phyloP scores from a whole-genome alignment of 2,888 invertebrate genomes.

The Diarsia mendica region DNA sequence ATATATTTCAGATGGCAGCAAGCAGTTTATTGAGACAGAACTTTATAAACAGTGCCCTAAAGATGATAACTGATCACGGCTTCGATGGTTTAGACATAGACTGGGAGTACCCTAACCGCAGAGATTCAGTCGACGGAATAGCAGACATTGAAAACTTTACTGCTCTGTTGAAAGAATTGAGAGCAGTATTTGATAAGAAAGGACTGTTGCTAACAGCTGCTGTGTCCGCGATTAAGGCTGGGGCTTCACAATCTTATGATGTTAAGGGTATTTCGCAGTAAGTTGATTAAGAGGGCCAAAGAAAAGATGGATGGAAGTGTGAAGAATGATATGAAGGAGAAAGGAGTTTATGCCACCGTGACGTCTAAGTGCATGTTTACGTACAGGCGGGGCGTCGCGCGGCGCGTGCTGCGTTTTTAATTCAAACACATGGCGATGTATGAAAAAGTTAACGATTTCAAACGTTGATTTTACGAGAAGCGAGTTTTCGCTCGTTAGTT shows the following conservation, averaged over 20 bases:
- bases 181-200: constrained; percentile 86
- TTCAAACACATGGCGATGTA: no score
- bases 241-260: constrained; percentile 90
- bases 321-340: no score
- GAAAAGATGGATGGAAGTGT: no score
- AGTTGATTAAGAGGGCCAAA: constrained; percentile 45
- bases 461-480: no score
- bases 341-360: no score
- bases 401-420: no score
- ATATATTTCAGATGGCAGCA: constrained; percentile 80
- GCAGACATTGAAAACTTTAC: constrained; percentile 89
- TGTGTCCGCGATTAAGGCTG: constrained; percentile 88
- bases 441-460: no score
- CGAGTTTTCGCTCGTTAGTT: no score
- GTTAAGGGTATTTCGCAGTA: constrained; percentile 89
- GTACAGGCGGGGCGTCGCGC: no score
- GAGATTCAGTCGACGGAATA: constrained; percentile 84
- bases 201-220: constrained; percentile 90
- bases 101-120: constrained; percentile 93
- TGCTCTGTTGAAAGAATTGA: constrained; percentile 89
- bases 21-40: constrained; percentile 80
- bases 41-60: constrained; percentile 90
- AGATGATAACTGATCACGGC: constrained; percentile 88
- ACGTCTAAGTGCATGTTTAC: no score
- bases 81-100: constrained; percentile 94